Percentiles rank a stretch among this genome's conserved stretches.
phyloP scores from a whole-genome alignment of 2,888 invertebrate species.

The Andrena chrysosceles region DNA sequence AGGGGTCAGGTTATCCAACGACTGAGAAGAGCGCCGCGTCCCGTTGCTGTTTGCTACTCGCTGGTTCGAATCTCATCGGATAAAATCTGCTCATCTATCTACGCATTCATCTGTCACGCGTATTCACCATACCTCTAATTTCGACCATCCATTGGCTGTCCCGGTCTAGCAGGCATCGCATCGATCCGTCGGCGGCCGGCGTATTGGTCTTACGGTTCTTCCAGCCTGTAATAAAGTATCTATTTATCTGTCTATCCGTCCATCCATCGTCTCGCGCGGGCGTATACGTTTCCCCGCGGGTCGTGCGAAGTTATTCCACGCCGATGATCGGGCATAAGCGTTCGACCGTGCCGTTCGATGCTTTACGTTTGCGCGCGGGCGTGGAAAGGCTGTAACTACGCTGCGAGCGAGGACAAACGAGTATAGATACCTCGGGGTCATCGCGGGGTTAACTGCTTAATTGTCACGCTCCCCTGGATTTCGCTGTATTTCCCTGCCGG shows the following conservation, averaged over 20 bases:
- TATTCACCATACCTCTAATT: conserved; percentile 52
- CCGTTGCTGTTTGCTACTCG: background rate
- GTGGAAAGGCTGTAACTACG: conserved; percentile 31
- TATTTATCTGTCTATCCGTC: conserved; percentile 60
- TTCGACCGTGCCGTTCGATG: conserved; percentile 28
- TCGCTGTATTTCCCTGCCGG: conserved; percentile 15
- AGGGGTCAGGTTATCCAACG: no score
- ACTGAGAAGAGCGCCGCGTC: no score
- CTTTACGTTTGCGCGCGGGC: conserved; percentile 50
- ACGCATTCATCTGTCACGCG: conserved; percentile 58
- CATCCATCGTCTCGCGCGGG: conserved; percentile 47
- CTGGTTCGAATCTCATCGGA: conserved; percentile 51
- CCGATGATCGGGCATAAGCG: conserved; percentile 39
- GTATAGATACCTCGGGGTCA: conserved; percentile 27
- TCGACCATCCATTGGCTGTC: conserved; percentile 47
- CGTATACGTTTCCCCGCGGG: conserved; percentile 39
- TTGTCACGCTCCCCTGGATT: conserved; percentile 39
- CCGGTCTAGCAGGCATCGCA: conserved; percentile 15
- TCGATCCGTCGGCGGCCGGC: conserved; percentile 37
- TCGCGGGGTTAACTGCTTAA: conserved; percentile 57
- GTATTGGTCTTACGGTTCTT: conserved; percentile 52
- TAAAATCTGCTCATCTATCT: conserved; percentile 58
- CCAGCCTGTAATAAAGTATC: conserved; percentile 54
- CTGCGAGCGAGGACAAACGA: background rate
- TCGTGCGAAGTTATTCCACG: conserved; percentile 65